phyloP scores from a whole-genome alignment of 53 echinoderm and acorn worm genomes.

The Temnopleurus reevesii region DNA sequence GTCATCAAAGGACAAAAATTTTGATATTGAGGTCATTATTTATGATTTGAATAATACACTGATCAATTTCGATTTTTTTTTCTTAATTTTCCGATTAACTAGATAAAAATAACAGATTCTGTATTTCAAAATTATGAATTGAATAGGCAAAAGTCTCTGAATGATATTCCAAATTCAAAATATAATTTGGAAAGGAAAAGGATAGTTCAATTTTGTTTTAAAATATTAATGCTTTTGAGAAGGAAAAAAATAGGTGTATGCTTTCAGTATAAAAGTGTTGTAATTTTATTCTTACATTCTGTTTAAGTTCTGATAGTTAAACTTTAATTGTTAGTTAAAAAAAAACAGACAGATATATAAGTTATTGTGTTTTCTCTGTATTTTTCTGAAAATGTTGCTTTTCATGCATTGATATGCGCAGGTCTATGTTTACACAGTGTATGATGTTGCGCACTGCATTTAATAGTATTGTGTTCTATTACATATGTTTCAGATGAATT shows the following conservation, averaged over 20 bases:
- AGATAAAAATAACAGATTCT: neutral
- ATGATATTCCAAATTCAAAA: too few relatives aligned
- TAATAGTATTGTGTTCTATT: slow-evolving; percentile 16
- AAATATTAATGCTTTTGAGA: neutral
- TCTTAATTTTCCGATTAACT: neutral
- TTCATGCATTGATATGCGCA: neutral
- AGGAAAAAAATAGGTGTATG: neutral
- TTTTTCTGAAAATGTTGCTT: neutral
- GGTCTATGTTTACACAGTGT: neutral
- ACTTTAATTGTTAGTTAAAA: neutral
- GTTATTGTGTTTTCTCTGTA: neutral
- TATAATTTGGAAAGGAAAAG: too few relatives aligned
- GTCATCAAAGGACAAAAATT: neutral
- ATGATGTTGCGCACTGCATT: slow-evolving; percentile 10
- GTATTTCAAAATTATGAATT: neutral
- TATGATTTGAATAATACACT: neutral
- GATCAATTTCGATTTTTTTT: neutral
- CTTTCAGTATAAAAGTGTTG: neutral
- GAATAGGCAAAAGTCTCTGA: neutral
- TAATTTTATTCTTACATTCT: neutral
- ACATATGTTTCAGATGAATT: neutral
- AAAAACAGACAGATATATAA: neutral
- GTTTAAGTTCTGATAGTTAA: neutral
- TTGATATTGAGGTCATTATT: neutral
- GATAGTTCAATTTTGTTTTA: neutral